Percentiles rank a stretch among this genome's conserved stretches.
Conservation (phyloP, 2,797 vertebrate genomes). For the Bovichtus diacanthus region DNA sequence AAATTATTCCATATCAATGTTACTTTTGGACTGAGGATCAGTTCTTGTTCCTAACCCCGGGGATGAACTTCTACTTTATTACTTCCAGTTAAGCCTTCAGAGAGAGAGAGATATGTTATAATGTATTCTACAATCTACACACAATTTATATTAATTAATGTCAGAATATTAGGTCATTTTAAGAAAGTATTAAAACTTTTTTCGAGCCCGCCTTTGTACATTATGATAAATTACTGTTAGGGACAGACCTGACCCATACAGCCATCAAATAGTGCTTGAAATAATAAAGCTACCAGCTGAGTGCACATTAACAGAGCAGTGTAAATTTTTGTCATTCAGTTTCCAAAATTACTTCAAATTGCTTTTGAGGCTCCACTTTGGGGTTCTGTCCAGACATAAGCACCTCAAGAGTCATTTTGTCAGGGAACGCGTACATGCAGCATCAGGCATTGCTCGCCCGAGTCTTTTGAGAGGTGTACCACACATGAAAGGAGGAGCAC, state of each 20-base stretch:
- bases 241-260: not conserved
- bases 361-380: too few relatives aligned
- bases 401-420: slow-evolving; percentile 7
- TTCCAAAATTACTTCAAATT: too few relatives aligned
- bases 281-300: too few relatives aligned
- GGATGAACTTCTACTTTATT: not conserved
- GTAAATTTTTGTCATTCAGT: too few relatives aligned
- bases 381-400: not conserved
- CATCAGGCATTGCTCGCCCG: slow-evolving; percentile 2
- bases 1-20: not conserved
- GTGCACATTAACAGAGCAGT: too few relatives aligned
- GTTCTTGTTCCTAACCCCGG: not conserved
- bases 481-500: not conserved
- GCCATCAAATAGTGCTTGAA: not conserved
- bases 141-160: not conserved
- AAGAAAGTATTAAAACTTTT: not conserved
- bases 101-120: not conserved
- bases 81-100: not conserved
- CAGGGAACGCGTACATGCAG: not conserved
- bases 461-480: not conserved
- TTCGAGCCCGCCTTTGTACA: not conserved
- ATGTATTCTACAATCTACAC: not conserved
- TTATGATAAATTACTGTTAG: not conserved
- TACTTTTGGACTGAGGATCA: not conserved
- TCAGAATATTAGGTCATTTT: not conserved